Percentiles rank a stretch among this genome's conserved stretches.
Conservation (phyloP, 2,113 vertebrate species). For the Aptenodytes forsteri region DNA sequence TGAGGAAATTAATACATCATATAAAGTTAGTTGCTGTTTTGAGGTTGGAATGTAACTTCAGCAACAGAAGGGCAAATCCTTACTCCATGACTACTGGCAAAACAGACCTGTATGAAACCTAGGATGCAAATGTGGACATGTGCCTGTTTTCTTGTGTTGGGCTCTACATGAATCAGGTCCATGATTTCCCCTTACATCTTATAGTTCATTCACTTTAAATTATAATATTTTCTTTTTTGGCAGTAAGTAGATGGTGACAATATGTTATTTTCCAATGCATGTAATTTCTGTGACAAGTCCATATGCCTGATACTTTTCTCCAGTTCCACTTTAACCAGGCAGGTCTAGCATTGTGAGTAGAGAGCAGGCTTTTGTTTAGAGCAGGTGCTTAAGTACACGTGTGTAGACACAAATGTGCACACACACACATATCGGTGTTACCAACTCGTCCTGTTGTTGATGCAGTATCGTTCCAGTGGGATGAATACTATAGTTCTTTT, state of each 20-base stretch:
- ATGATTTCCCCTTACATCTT: neutral
- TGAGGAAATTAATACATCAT: neutral
- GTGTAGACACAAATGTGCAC: neutral
- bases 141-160: neutral
- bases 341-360: neutral
- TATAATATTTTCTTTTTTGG: neutral
- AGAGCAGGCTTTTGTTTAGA: neutral
- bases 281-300: neutral
- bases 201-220: neutral
- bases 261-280: neutral
- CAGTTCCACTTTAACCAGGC: neutral
- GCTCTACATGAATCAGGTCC: neutral
- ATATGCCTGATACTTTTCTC: neutral
- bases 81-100: neutral
- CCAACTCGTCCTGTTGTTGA: neutral
- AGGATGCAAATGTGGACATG: neutral
- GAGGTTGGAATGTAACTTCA: neutral
- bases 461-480: neutral
- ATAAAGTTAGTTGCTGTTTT: neutral
- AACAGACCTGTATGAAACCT: neutral
- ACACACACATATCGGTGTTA: neutral
- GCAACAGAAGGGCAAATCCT: neutral
- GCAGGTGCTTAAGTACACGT: neutral
- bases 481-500: neutral
- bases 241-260: neutral